Conservation (phyloP, 2,797 vertebrate genomes). For the Microctenopoma steveboyesi region DNA sequence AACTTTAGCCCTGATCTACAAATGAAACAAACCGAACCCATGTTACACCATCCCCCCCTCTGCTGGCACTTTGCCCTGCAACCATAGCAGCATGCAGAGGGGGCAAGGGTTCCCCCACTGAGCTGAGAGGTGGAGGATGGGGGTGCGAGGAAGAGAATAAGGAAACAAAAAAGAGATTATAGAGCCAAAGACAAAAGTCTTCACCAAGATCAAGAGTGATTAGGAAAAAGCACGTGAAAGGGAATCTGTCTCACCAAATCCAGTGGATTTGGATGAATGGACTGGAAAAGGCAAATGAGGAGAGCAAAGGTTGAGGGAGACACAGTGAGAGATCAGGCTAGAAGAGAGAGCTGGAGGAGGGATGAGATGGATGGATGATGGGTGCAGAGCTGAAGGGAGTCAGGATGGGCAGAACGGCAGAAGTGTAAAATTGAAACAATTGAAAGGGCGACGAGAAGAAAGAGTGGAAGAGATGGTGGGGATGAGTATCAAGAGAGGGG, state of each 20-base stretch:
- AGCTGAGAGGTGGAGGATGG: conserved; percentile 1
- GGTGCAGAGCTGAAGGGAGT: conserved; percentile 17
- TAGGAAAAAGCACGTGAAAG: conserved; percentile 11
- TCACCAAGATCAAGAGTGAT: conserved; percentile 35
- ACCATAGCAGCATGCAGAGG: conserved; percentile 43
- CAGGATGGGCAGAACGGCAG: conserved; percentile 2
- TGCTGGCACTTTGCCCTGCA: conserved; percentile 52
- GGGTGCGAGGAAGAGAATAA: conserved; percentile 1
- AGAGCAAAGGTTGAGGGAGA: conserved; percentile 14
- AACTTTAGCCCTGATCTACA: not conserved
- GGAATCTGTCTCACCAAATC: conserved; percentile 20
- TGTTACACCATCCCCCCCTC: conserved; percentile 25
- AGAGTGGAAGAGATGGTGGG: not conserved
- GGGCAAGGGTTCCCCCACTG: conserved; percentile 30
- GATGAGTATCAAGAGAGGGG: not conserved
- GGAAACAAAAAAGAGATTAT: conserved; percentile 29
- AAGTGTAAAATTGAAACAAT: conserved; percentile 22
- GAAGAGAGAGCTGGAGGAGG: not conserved
- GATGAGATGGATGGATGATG: conserved; percentile 21
- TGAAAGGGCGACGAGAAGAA: not conserved
- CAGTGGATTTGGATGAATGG: conserved; percentile 11
- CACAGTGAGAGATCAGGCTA: conserved; percentile 14
- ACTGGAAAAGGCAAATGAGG: conserved; percentile 21
- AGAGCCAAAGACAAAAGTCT: conserved; percentile 22
- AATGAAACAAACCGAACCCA: too few species aligned